Base-by-base conservation (phyloP, 2,113 vertebrate genomes). In the Columba livia region DNA sequence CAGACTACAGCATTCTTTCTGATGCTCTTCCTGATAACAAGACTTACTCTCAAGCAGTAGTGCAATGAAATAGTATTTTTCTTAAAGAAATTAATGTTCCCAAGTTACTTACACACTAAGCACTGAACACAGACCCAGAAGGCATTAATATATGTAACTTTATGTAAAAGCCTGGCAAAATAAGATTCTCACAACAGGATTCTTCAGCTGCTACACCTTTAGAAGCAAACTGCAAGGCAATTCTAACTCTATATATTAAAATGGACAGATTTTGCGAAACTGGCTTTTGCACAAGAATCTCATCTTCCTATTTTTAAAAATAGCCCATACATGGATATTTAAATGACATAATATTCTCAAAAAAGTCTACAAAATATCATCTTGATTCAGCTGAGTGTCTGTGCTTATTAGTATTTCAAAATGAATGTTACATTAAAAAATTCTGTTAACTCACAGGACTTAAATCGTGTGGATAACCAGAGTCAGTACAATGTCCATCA, bases 401-500 rank as follows among this genome's bases (percentile, higher is more conserved):
- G 18, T 57, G 79, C 64, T 96, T 96, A 92, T 89, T 82, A 58
- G 40, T 84, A 84, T 50, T 95, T 85, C 5, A 53, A 90, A 88
- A 80, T 15, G 23, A 94, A 97, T 50, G 24, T 26, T 69, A 72
- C 12, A 44, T 54, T 23, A 93, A 96, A 87, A 89, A 84, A 53
- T 91, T 85, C 50, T 6, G 3, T 85, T 64, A 71, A 88, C 25
- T 93, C 88, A 92, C 54, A 94, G 16, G 62, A 91, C 34, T 83
- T 75, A 80, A 96, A 81, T 69, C 21, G 17, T 54, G 60, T 79
- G 66, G 71, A 64, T 88, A 97, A 88, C 42, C 75, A 87, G 54
- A 93, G 42, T 72, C 87, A 95, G 93, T 96, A 77, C 34, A 77
- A 25, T 29, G 53, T 32, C n/a, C 51, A 96, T 90, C 94, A 86